Percentiles rank a stretch among this genome's conserved stretches.
These are phyloP conservation scores for Drosophila diplacantha DNA, from an alignment of 2,888 invertebrate genomes.

Conservation along the genomic window DNA sequence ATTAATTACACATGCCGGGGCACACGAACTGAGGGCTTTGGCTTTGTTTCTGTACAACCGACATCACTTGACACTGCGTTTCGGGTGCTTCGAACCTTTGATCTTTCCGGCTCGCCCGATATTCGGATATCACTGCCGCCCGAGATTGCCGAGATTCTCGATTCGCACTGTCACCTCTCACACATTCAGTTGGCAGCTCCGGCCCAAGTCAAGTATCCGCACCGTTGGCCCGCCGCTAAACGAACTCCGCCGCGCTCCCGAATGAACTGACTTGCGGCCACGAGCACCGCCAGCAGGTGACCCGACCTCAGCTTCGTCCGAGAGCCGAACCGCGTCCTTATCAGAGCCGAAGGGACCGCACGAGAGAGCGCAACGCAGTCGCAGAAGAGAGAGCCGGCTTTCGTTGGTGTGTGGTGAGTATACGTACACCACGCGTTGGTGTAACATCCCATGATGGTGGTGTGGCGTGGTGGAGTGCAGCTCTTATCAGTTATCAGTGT, in stretches of 20 bases:
- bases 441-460: slow-evolving; percentile 38
- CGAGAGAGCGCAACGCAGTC: slow-evolving; percentile 49
- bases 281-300: slow-evolving; percentile 45
- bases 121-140: slow-evolving; percentile 15
- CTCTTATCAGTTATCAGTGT: slow-evolving; percentile 56
- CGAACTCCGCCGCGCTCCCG: slow-evolving; percentile 77
- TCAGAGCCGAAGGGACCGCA: slow-evolving; percentile 45
- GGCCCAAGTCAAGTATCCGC: slow-evolving; percentile 36
- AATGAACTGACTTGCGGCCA: slow-evolving; percentile 75
- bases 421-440: slow-evolving; percentile 48
- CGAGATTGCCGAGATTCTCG: slow-evolving; percentile 23
- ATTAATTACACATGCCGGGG: slow-evolving; percentile 62
- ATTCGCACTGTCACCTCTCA: slow-evolving; percentile 30
- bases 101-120: slow-evolving; percentile 18
- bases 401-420: slow-evolving; percentile 66
- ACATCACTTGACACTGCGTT: slow-evolving; percentile 25
- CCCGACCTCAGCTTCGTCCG: slow-evolving; percentile 25
- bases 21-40: slow-evolving; percentile 19
- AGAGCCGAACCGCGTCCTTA: slow-evolving; percentile 40
- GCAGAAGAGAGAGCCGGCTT: slow-evolving; percentile 54
- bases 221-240: slow-evolving; percentile 61
- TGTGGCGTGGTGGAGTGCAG: slow-evolving; percentile 11
- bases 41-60: slow-evolving; percentile 1
- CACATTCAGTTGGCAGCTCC: slow-evolving; percentile 29
- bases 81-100: slow-evolving; percentile 24